Conservation (phyloP, 2,113 vertebrate species). For the Takifugu bimaculatus region DNA sequence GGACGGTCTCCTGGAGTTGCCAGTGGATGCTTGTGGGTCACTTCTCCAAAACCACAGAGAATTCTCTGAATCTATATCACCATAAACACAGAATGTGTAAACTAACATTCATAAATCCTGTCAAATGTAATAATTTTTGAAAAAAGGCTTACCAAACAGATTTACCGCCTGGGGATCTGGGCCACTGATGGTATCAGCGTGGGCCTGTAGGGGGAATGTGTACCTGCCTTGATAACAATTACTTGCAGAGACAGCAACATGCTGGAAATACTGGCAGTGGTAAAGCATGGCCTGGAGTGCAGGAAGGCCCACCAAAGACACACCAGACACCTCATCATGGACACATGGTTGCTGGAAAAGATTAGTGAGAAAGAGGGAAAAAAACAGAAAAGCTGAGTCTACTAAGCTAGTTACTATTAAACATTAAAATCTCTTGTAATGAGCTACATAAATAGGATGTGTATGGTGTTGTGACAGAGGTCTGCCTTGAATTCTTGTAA, state of each 20-base stretch:
- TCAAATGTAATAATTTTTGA: neutral
- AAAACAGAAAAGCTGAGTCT: neutral
- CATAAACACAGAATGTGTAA: conserved; percentile 8
- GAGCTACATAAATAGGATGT: conserved; percentile 13
- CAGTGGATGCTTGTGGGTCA: conserved; percentile 44
- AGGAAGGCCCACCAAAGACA: conserved; percentile 83
- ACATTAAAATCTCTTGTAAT: neutral
- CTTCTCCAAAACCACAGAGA: conserved; percentile 80
- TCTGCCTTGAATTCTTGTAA: conserved; percentile 22
- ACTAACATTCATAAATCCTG: neutral
- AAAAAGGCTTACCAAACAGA: conserved; percentile 39
- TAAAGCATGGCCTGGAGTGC: conserved; percentile 85
- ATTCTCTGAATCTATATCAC: conserved; percentile 78
- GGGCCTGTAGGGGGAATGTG: conserved; percentile 70
- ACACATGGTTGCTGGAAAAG: conserved; percentile 85
- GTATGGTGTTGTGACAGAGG: conserved; percentile 16
- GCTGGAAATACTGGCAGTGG: conserved; percentile 89
- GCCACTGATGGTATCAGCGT: conserved; percentile 8
- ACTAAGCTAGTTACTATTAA: neutral
- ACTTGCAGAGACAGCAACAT: conserved; percentile 78
- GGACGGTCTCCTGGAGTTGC: conserved; percentile 70
- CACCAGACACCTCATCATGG: conserved; percentile 86
- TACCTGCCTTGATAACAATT: conserved; percentile 80
- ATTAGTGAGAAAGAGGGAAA: conserved; percentile 4
- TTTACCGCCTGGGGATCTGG: conserved; percentile 21